Evolutionary conservation across 1,140 invertebrate species (phyloP), one percentile per base, ranked within the genome.

Genomic region (Drosophila tani): DNA sequence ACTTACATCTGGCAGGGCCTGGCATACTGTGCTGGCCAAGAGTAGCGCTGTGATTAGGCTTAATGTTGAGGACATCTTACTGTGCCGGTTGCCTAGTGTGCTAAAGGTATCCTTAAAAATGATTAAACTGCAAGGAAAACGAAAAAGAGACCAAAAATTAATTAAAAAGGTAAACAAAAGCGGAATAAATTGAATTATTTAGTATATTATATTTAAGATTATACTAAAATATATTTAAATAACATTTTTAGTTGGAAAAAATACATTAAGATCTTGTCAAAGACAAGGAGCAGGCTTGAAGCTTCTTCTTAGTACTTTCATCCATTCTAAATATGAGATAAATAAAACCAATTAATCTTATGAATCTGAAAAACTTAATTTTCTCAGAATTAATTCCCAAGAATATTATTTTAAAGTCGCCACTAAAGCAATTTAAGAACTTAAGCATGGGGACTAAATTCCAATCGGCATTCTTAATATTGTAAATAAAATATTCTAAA

Each of bases 1-100:
- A 92, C 91, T 92, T 92, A 92, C 91, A 81, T 92, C 91, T 85
- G 91, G 91, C 83, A 92, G 77, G 82, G 91, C 91, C 70, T 83
- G 79, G 78, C 91, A 92, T 88, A 84, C 67, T 82, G 85, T 84
- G 63, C 78, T 90, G 78, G 85, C 84, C 81, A 88, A 75, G 63
- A 88, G 59, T 64, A 90, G 81, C 78, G 84, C 67, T 90, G 74
- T 60, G 59, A 88, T 75, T 19, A 70, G 56, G 59, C 81, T 29
- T 46, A 90, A 46, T 73, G 83, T 68, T 51, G 81, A 75, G 84
- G 91, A 88, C 91, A 92, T 92, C 74, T 78, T 92, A 49, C 67
- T 76, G 64, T 65, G 53, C 57, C 43, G 63, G 49, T 51, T 43
- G 47, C 49, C 65, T 80, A 63, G 38, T 76, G 56, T 57, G 56